These are phyloP conservation scores for Mycetomoellerius zeteki DNA, from an alignment of 1,140 invertebrate genomes.

Conservation along the genomic window DNA sequence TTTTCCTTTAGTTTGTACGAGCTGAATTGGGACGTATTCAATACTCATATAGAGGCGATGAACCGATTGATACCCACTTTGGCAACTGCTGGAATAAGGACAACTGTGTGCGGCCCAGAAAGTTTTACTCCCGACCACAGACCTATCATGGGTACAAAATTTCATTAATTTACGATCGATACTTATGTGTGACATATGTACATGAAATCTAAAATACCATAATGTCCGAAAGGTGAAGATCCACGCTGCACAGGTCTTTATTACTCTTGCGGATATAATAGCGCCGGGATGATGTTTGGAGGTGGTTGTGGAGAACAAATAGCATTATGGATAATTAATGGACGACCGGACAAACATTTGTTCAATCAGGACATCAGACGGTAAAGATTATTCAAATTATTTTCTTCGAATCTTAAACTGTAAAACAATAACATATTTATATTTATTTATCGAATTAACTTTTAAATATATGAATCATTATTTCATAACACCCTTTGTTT, in stretches of 20 bases:
- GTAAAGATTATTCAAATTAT: constrained; percentile 66
- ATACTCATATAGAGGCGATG: constrained; percentile 91
- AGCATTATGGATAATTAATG: constrained; percentile 94
- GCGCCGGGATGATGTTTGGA: constrained; percentile 96
- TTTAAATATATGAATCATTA: not conserved
- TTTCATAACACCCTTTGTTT: not conserved
- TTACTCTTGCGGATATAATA: constrained; percentile 96
- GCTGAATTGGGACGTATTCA: constrained; percentile 94
- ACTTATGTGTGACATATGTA: not conserved
- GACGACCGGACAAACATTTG: constrained; percentile 94
- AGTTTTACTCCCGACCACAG: constrained; percentile 97
- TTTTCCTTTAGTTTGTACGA: constrained; percentile 95
- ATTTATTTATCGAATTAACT: not conserved
- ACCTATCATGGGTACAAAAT: constrained; percentile 92
- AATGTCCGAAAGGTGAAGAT: constrained; percentile 86
- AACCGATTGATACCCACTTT: constrained; percentile 91
- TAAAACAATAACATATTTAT: not conserved
- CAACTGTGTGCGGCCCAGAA: constrained; percentile 94
- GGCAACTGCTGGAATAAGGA: constrained; percentile 92
- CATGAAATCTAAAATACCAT: constrained; percentile 8
- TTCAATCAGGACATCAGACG: constrained; percentile 94
- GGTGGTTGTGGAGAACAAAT: constrained; percentile 94
- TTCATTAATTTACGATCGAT: constrained; percentile 20
- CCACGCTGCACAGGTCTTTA: constrained; percentile 89
- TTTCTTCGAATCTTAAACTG: not conserved